A percentile compares a stretch with the other conserved stretches of the same genome.
phyloP scores from a whole-genome alignment of 2,113 vertebrate genomes.

The Pygathrix nemaeus region DNA sequence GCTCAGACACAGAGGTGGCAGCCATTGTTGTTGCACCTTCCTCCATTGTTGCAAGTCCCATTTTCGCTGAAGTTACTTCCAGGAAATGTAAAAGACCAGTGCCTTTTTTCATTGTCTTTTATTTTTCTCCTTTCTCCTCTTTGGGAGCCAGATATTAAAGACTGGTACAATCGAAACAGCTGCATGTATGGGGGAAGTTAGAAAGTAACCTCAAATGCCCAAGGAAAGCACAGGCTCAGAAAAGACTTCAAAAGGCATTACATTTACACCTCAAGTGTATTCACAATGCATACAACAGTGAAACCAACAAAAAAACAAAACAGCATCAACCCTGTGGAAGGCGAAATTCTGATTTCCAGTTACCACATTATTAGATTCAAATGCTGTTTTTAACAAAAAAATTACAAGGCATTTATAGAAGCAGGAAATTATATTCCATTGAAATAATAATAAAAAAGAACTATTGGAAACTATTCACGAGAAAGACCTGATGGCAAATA shows the following conservation, averaged over 20 bases:
- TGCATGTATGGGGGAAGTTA: neutral
- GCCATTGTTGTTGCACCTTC: too few species aligned
- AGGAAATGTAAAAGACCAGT: neutral
- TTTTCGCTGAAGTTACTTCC: neutral
- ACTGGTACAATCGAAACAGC: neutral
- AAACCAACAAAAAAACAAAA: neutral
- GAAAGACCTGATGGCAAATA: neutral
- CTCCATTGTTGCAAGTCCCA: neutral
- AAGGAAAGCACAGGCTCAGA: neutral
- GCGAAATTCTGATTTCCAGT: neutral
- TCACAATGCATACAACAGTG: neutral
- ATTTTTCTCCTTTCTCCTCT: neutral
- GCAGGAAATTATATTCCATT: neutral
- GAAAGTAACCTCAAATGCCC: neutral
- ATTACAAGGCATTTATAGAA: neutral
- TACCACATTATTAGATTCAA: neutral
- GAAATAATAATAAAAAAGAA: neutral
- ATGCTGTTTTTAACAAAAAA: neutral
- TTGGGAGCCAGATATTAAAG: neutral
- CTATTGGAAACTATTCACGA: neutral
- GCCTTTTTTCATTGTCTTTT: neutral
- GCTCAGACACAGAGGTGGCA: neutral
- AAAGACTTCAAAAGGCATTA: neutral
- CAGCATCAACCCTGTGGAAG: neutral
- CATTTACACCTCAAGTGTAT: neutral